Conservation (phyloP, 1,140 invertebrate genomes). For the Bombus haemorrhoidalis region DNA sequence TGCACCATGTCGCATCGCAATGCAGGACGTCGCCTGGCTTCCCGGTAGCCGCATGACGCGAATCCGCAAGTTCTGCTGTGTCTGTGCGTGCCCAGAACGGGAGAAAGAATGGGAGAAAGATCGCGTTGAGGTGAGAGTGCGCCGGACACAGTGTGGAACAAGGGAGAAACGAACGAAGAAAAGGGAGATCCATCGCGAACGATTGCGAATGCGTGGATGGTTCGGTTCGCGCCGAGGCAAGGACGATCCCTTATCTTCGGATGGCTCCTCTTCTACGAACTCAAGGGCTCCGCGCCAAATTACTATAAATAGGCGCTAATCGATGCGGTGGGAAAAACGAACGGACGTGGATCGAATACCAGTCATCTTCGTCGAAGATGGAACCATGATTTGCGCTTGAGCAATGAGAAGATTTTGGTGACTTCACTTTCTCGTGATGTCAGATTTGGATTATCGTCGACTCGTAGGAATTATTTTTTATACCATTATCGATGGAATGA, state of each 20-base stretch:
- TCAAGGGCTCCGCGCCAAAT: slow-evolving; percentile 75
- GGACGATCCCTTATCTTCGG: slow-evolving; percentile 80
- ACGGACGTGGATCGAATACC: slow-evolving; percentile 64
- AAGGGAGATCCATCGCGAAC: slow-evolving; percentile 15
- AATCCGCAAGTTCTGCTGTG: slow-evolving; percentile 74
- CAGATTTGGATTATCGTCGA: too few species aligned
- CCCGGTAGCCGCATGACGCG: slow-evolving; percentile 80
- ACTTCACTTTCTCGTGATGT: too few species aligned
- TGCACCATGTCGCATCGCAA: slow-evolving; percentile 74
- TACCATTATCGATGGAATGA: too few species aligned
- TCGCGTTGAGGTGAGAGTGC: neutral
- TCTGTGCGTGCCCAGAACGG: slow-evolving; percentile 52
- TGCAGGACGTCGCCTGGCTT: slow-evolving; percentile 77
- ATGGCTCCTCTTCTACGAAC: slow-evolving; percentile 70
- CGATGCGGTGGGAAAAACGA: slow-evolving; percentile 74
- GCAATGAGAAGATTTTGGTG: too few species aligned
- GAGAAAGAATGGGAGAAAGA: slow-evolving; percentile 34
- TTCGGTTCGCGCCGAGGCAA: slow-evolving; percentile 69
- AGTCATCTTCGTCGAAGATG: too few species aligned
- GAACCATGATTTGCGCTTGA: neutral
- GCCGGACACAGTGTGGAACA: neutral
- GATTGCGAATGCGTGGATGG: slow-evolving; percentile 72
- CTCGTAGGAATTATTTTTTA: too few species aligned
- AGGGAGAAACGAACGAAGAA: neutral
- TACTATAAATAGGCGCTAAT: slow-evolving; percentile 80